Evolutionary conservation across 2,888 invertebrate species (phyloP).

Genomic region (Calliopum simillimum): DNA sequence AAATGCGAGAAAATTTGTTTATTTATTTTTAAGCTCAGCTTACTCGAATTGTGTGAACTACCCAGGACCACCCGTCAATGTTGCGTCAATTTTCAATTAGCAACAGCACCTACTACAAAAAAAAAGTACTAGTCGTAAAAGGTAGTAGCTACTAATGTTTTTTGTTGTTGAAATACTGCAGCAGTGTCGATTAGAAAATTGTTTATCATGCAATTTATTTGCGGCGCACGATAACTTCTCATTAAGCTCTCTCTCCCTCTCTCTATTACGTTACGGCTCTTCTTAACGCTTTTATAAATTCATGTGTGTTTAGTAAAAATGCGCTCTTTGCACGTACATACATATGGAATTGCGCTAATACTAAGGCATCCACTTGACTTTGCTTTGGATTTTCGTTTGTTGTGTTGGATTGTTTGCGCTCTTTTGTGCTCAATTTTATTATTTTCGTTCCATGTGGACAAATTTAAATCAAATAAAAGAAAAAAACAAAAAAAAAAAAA

Average conservation of each 20-base stretch:
- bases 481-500: not conserved
- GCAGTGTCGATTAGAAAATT: not conserved
- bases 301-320: no score
- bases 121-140: not conserved
- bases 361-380: slow-evolving; percentile 1
- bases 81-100: no score
- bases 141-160: no score
- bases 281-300: not conserved
- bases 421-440: slow-evolving; percentile 6
- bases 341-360: not conserved
- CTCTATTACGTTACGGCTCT: not conserved
- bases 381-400: slow-evolving; percentile 1
- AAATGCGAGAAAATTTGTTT: no score
- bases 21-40: no score
- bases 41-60: no score
- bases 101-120: not conserved
- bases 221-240: not conserved
- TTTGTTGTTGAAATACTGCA: no score
- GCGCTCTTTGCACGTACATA: not conserved
- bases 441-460: slow-evolving; percentile 30
- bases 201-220: slow-evolving; percentile 8
- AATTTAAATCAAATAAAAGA: slow-evolving; percentile 26
- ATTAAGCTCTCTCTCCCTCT: not conserved
- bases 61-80: no score
- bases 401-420: not conserved